A percentile compares a stretch with the other conserved stretches of the same genome.
Evolutionary conservation across 2,888 invertebrate genomes (phyloP).

Genomic region (Polydrusus cervinus): DNA sequence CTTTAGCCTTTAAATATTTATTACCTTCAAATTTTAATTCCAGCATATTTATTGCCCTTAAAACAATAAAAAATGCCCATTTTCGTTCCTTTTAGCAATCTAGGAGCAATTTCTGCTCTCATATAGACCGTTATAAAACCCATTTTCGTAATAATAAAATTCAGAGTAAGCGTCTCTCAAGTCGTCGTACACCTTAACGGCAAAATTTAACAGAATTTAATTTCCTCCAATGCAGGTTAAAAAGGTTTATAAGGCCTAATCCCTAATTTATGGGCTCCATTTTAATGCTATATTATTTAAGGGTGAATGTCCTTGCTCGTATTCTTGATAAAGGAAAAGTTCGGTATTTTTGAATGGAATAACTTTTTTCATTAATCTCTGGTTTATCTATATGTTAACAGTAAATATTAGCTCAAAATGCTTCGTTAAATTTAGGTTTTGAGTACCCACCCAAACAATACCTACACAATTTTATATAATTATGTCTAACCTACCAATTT

Average conservation of each 20-base stretch:
- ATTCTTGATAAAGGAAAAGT: background rate
- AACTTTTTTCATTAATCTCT: no score
- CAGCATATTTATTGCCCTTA: constrained; percentile 7
- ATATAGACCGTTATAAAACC: constrained; percentile 45
- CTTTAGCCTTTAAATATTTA: constrained; percentile 12
- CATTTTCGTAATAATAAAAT: constrained; percentile 53
- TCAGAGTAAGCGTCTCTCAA: constrained; percentile 44
- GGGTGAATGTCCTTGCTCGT: background rate
- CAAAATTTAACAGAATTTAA: constrained; percentile 55
- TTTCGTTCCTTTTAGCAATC: constrained; percentile 37
- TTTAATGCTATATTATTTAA: constrained; percentile 26
- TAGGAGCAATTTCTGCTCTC: constrained; percentile 43
- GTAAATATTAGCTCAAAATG: no score
- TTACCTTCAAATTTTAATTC: constrained; percentile 5
- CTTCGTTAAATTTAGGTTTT: no score
- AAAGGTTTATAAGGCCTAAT: constrained; percentile 52
- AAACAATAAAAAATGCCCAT: constrained; percentile 44
- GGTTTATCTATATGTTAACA: no score
- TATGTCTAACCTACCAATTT: no score
- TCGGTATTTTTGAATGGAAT: background rate
- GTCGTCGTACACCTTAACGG: constrained; percentile 47
- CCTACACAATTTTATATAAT: no score
- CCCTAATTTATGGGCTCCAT: constrained; percentile 48
- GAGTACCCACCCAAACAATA: no score
- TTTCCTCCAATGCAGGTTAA: constrained; percentile 47